Evolutionary conservation across 2,888 invertebrate genomes (phyloP).

Genomic region (Ectemnius cavifrons): DNA sequence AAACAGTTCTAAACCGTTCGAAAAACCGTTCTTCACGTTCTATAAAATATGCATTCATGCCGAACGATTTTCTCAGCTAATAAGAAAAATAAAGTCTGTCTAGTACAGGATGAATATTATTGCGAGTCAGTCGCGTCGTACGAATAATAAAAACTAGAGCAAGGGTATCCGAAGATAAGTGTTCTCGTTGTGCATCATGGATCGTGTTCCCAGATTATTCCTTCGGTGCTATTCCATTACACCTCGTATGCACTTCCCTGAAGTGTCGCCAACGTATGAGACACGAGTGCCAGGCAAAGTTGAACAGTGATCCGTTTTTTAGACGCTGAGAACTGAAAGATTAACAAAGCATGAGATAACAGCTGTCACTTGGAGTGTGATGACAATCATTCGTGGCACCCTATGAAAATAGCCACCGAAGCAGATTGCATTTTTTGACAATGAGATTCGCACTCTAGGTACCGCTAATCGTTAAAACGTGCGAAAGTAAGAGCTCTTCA

Average conservation of each 20-base stretch:
- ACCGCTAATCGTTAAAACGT: constrained; percentile 70
- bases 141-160: not conserved
- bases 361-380: not conserved
- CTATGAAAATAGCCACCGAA: constrained; percentile 45
- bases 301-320: constrained; percentile 14
- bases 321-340: no score
- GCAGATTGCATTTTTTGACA: constrained; percentile 13
- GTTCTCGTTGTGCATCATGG: not conserved
- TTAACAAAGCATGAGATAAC: constrained; percentile 19
- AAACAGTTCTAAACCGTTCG: no score
- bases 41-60: not conserved
- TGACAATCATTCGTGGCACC: not conserved
- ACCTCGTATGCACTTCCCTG: constrained; percentile 23
- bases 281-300: constrained; percentile 40
- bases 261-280: constrained; percentile 29
- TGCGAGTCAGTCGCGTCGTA: no score
- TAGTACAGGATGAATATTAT: not conserved
- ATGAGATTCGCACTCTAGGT: constrained; percentile 16
- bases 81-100: not conserved
- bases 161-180: not conserved
- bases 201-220: not conserved
- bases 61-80: not conserved
- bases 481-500: constrained; percentile 72
- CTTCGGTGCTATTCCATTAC: constrained; percentile 36
- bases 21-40: no score